Conservation (phyloP, 2,797 vertebrate species). For the Arrhamphus sclerolepis region DNA sequence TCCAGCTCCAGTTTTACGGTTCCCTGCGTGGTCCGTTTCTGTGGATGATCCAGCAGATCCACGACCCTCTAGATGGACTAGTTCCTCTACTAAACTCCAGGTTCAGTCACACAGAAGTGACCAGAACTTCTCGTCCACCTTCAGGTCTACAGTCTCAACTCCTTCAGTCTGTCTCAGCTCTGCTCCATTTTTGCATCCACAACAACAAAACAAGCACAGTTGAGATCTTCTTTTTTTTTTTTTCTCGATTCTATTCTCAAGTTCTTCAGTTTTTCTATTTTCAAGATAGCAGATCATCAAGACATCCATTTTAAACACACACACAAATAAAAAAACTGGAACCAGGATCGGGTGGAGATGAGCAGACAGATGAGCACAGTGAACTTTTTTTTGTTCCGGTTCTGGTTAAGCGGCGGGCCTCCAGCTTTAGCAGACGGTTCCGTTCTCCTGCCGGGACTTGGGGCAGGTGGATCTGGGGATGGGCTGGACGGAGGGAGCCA, state of each 20-base stretch:
- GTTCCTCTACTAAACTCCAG: background rate
- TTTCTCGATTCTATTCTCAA: constrained; percentile 28
- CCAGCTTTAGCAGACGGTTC: constrained; percentile 91
- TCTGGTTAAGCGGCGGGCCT: constrained; percentile 16
- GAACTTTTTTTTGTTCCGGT: constrained; percentile 21
- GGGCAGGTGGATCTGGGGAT: constrained; percentile 95
- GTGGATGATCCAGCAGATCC: too few species aligned
- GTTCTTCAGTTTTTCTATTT: constrained; percentile 50
- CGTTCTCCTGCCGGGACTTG: constrained; percentile 97
- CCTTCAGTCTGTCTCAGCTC: background rate
- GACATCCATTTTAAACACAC: constrained; percentile 70
- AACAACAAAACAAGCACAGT: constrained; percentile 61
- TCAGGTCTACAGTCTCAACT: background rate
- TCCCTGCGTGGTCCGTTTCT: constrained; percentile 8
- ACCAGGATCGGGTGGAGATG: constrained; percentile 55
- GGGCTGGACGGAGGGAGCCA: constrained; percentile 97
- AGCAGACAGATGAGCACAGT: constrained; percentile 43
- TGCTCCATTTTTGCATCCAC: constrained; percentile 35
- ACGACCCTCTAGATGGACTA: background rate
- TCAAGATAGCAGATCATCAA: constrained; percentile 66
- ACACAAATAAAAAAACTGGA: constrained; percentile 47
- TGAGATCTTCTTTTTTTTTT: constrained; percentile 40
- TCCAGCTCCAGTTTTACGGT: background rate
- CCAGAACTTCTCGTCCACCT: background rate
- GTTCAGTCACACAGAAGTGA: background rate